Conservation (phyloP, 2,888 invertebrate genomes). For the Sinopyrophorus schimmeli region DNA sequence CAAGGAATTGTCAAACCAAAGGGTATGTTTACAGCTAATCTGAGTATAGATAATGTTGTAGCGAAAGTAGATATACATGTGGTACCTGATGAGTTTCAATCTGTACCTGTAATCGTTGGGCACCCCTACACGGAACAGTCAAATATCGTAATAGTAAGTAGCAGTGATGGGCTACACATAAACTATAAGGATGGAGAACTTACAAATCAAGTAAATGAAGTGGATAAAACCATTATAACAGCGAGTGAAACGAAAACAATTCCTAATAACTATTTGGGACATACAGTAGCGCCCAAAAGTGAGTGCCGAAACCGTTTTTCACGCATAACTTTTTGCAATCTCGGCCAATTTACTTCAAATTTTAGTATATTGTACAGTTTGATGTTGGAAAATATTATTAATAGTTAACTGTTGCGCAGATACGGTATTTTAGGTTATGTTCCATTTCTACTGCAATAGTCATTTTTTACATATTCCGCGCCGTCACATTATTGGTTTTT, state of each 20-base stretch:
- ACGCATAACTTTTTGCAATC: too few species aligned
- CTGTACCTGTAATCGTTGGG: conserved; percentile 35
- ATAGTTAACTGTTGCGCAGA: too few species aligned
- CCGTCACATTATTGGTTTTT: too few species aligned
- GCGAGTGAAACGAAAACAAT: conserved; percentile 17
- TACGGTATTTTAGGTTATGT: too few species aligned
- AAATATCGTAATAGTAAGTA: conserved; percentile 32
- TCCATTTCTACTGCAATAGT: too few species aligned
- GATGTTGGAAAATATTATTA: too few species aligned
- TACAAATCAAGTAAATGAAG: conserved; percentile 12
- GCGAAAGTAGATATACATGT: conserved; percentile 28
- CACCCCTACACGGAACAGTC: conserved; percentile 38
- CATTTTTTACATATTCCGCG: too few species aligned
- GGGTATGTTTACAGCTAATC: conserved; percentile 15
- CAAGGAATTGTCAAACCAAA: conserved; percentile 28
- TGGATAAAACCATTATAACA: conserved; percentile 10
- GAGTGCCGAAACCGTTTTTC: too few species aligned
- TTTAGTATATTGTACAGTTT: too few species aligned
- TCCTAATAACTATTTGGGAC: conserved; percentile 28
- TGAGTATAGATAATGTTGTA: conserved; percentile 17
- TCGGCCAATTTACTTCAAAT: too few species aligned
- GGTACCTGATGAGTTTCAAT: conserved; percentile 33
- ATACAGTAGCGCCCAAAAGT: too few species aligned
- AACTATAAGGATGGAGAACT: conserved; percentile 19
- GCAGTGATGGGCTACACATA: conserved; percentile 22